These are phyloP conservation scores for Falco columbarius DNA, from an alignment of 2,797 vertebrate genomes.

Conservation along the genomic window DNA sequence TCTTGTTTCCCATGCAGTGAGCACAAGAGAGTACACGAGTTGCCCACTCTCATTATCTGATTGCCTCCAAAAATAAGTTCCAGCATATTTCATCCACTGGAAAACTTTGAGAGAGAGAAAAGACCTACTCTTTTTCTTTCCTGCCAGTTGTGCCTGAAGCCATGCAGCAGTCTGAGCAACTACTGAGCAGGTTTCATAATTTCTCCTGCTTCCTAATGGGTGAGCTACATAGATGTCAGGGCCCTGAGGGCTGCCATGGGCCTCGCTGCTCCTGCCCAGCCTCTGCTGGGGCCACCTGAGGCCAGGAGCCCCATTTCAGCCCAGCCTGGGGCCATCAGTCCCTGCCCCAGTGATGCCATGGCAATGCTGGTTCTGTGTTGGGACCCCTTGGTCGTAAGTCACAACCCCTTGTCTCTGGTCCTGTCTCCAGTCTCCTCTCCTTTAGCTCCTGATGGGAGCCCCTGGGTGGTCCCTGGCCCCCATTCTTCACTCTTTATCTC, in stretches of 20 bases:
- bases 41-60: conserved; percentile 1
- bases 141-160: conserved; percentile 11
- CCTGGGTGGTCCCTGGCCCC: neutral
- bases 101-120: conserved; percentile 3
- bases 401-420: neutral
- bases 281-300: neutral
- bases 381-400: accelerated
- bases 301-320: neutral
- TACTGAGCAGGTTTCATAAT: neutral
- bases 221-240: neutral
- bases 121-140: neutral
- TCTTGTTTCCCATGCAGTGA: neutral
- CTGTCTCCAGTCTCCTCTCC: neutral
- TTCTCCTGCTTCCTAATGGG: neutral
- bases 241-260: neutral
- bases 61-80: neutral
- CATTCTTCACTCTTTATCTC: accelerated
- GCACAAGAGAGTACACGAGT: neutral
- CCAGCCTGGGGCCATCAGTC: neutral
- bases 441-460: neutral
- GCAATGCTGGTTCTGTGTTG: neutral
- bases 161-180: neutral
- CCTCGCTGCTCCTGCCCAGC: neutral
- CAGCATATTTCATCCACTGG: conserved; percentile 22
- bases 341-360: neutral